Conservation (phyloP, 2,113 vertebrate species). For the Scophthalmus maximus region DNA sequence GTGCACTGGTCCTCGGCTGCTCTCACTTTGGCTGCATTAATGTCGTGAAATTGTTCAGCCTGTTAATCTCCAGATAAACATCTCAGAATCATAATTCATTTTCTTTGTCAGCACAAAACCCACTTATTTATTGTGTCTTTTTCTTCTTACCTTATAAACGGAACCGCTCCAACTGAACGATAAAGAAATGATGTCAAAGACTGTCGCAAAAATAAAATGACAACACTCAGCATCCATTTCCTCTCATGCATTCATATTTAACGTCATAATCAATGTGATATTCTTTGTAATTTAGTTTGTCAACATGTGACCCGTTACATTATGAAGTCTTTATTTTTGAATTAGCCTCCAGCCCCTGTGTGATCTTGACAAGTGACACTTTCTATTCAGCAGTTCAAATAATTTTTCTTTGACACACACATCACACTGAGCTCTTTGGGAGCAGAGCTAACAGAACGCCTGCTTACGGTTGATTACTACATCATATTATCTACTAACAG, state of each 20-base stretch:
- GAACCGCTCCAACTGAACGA: not conserved
- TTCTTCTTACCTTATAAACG: no score
- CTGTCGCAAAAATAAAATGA: not conserved
- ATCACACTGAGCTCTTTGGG: constrained; percentile 10
- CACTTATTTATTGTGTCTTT: not conserved
- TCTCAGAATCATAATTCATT: constrained; percentile 28
- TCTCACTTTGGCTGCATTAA: constrained; percentile 14
- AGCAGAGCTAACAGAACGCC: constrained; percentile 11
- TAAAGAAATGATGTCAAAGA: not conserved
- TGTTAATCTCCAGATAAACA: constrained; percentile 20
- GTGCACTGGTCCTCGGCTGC: constrained; percentile 20
- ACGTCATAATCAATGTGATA: not conserved
- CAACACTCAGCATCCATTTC: no score
- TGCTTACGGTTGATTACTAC: constrained; percentile 22
- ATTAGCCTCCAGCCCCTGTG: not conserved
- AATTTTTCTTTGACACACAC: not conserved
- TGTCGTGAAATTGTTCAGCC: constrained; percentile 23
- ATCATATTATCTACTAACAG: constrained; percentile 34
- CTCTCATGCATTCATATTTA: no score
- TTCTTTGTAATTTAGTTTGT: constrained; percentile 38
- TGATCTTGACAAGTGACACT: constrained; percentile 38
- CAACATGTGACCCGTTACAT: constrained; percentile 26
- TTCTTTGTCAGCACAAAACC: not conserved
- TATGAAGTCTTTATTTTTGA: constrained; percentile 35
- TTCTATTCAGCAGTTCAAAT: constrained; percentile 25